phyloP scores from a whole-genome alignment of 2,113 vertebrate species.

The Xenus cinereus region DNA sequence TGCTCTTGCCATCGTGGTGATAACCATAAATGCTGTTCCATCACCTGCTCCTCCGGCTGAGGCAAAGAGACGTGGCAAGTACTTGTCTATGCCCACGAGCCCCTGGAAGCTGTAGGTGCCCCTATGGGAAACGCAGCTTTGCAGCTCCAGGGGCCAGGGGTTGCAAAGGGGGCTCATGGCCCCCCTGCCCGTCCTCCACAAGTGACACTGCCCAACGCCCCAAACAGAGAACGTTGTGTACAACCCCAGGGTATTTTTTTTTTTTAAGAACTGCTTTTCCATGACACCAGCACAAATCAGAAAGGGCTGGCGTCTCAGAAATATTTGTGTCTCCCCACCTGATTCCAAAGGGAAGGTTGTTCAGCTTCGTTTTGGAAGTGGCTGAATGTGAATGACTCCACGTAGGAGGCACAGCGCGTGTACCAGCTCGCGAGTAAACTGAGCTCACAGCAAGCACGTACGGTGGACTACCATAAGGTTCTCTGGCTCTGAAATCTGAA shows the following conservation, averaged over 20 bases:
- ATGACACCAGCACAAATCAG: neutral
- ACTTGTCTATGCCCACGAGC: neutral
- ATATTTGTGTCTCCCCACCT: neutral
- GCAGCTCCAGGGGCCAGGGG: neutral
- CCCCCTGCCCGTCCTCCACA: neutral
- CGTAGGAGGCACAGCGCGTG: fast-evolving
- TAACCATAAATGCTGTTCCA: neutral
- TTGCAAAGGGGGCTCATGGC: neutral
- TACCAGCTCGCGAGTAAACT: neutral
- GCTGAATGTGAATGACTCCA: neutral
- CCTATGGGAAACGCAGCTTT: neutral
- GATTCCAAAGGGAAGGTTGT: neutral
- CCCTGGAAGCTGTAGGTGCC: neutral
- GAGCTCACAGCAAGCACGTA: neutral
- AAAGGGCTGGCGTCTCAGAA: neutral
- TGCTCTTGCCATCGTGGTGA: too few species aligned
- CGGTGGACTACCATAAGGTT: fast-evolving
- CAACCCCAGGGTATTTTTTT: neutral
- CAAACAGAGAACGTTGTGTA: neutral
- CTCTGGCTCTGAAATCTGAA: neutral
- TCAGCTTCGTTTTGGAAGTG: neutral
- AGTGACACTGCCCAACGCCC: fast-evolving
- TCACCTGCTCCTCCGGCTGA: neutral
- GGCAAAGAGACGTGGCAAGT: neutral
- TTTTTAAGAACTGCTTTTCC: neutral